phyloP scores from a whole-genome alignment of 2,797 vertebrate species.

The Sebastes diploproa region DNA sequence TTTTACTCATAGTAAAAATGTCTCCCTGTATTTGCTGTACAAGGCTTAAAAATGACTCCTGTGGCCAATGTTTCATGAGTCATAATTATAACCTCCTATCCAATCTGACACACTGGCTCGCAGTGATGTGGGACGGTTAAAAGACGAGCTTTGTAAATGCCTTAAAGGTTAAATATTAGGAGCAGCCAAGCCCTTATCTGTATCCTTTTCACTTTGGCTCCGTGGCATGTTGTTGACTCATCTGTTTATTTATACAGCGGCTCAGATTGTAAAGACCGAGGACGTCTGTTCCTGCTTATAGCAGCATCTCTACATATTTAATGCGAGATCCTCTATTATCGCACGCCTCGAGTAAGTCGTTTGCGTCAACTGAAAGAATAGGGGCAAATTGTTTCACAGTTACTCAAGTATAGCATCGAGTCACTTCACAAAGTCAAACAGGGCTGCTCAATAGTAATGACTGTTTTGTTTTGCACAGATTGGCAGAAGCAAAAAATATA shows the following conservation, averaged over 20 bases:
- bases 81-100: conserved; percentile 47
- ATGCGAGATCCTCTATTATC: conserved; percentile 42
- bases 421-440: conserved; percentile 23
- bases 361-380: conserved; percentile 37
- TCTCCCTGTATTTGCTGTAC: conserved; percentile 1
- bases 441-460: conserved; percentile 14
- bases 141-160: conserved; percentile 41
- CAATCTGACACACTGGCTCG: conserved; percentile 23
- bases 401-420: conserved; percentile 11
- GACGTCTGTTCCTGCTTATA: conserved; percentile 53
- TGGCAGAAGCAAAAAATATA: not conserved
- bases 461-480: conserved; percentile 28
- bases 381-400: conserved; percentile 29
- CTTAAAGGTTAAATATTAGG: conserved; percentile 62
- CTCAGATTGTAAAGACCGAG: conserved; percentile 45
- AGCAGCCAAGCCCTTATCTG: conserved; percentile 24
- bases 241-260: conserved; percentile 60
- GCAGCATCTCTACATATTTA: conserved; percentile 64
- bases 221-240: conserved; percentile 27
- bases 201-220: conserved; percentile 36
- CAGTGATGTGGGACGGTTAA: conserved; percentile 40
- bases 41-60: conserved; percentile 4
- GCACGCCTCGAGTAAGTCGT: conserved; percentile 11
- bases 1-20: not conserved
- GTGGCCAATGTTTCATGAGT: conserved; percentile 32